phyloP scores from a whole-genome alignment of 2,797 vertebrate species.

The Siniperca obscura region DNA sequence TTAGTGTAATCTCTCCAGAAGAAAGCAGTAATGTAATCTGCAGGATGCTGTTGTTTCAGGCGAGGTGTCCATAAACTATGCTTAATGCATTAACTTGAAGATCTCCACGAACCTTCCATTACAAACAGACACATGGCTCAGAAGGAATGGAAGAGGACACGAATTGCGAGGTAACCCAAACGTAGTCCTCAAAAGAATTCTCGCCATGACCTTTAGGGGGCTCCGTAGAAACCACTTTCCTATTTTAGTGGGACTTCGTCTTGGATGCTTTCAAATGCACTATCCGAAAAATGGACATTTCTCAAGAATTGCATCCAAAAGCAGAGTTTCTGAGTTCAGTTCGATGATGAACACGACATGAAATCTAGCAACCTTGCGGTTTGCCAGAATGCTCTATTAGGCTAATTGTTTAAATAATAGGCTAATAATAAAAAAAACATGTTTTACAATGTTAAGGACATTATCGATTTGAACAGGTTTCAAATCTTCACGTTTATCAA shows the following conservation, averaged over 20 bases:
- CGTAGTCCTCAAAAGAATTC: too few species aligned
- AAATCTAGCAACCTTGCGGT: background rate
- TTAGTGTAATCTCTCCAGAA: too few species aligned
- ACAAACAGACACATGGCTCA: too few species aligned
- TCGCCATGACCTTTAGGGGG: too few species aligned
- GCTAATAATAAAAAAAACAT: too few species aligned
- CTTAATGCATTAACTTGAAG: too few species aligned
- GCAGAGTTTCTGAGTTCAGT: background rate
- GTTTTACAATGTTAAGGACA: background rate
- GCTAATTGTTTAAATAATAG: background rate
- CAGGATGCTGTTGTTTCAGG: too few species aligned
- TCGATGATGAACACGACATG: background rate
- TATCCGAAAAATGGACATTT: background rate
- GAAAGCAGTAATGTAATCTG: too few species aligned
- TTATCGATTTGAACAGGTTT: background rate
- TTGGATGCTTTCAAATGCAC: constrained; percentile 1
- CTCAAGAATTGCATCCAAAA: background rate
- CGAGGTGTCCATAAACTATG: too few species aligned
- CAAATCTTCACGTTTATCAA: background rate
- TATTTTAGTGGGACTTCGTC: rapidly evolving
- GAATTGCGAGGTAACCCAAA: too few species aligned
- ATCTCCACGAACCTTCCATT: too few species aligned
- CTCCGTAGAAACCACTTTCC: background rate
- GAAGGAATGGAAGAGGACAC: too few species aligned
- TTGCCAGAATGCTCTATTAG: background rate